These are phyloP conservation scores for Sus cebifrons DNA, from an alignment of 2,797 vertebrate species.

Conservation along the genomic window DNA sequence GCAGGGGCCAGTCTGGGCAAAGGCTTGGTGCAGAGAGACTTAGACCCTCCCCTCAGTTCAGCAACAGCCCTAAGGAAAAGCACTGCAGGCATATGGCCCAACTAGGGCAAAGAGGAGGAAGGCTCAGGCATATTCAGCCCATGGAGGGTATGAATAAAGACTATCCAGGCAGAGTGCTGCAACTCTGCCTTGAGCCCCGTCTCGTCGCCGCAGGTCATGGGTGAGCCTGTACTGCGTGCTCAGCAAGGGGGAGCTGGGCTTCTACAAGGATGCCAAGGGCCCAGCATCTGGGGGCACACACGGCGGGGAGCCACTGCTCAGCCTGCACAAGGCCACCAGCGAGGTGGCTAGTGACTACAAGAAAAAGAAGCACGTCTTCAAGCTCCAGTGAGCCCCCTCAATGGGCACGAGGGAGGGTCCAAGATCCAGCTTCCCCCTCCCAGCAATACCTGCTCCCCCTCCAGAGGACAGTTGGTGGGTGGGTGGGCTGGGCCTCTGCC, in stretches of 20 bases:
- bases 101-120: not conserved
- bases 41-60: not conserved
- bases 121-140: not conserved
- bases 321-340: constrained; percentile 93
- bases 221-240: constrained; percentile 98
- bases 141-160: not conserved
- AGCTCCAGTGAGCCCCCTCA: constrained; percentile 93
- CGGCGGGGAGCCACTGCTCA: constrained; percentile 94
- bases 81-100: not conserved
- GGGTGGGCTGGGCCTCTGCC: not conserved
- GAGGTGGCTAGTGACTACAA: constrained; percentile 97
- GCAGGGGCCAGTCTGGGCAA: not conserved
- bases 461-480: not conserved
- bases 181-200: constrained; percentile 32
- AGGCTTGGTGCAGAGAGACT: not conserved
- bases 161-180: not conserved
- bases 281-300: constrained; percentile 92
- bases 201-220: constrained; percentile 93
- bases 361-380: constrained; percentile 99
- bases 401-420: constrained; percentile 11
- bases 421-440: not conserved
- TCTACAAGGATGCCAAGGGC: constrained; percentile 97
- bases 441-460: not conserved
- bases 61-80: not conserved
- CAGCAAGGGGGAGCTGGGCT: constrained; percentile 96